Percentiles rank a stretch among this genome's conserved stretches.
These are phyloP conservation scores for Aleiodes testaceus DNA, from an alignment of 2,888 invertebrate species.

Conservation along the genomic window DNA sequence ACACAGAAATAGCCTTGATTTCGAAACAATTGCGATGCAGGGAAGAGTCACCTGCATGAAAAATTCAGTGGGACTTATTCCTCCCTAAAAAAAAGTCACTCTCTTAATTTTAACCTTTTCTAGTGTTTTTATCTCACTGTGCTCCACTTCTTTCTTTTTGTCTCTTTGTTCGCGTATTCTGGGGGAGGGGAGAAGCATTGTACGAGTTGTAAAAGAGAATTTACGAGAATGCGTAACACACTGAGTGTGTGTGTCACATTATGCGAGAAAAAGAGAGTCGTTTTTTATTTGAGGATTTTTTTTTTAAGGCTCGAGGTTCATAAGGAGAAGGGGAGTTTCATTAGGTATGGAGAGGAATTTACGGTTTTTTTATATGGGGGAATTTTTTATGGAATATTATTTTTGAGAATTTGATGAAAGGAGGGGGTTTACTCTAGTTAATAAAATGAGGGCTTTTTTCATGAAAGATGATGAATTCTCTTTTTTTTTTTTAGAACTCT, in stretches of 20 bases:
- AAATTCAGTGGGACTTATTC: constrained; percentile 32
- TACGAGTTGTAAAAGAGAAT: constrained; percentile 18
- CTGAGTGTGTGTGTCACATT: constrained; percentile 14
- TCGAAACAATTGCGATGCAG: constrained; percentile 40
- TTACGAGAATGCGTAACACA: constrained; percentile 20
- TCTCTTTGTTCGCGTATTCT: constrained; percentile 20
- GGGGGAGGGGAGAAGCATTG: background rate
- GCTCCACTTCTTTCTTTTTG: background rate
- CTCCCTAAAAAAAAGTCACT: too few species aligned
- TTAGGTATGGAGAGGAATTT: too few species aligned
- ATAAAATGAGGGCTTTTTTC: too few species aligned
- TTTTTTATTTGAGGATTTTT: background rate
- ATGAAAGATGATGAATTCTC: too few species aligned
- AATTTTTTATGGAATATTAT: too few species aligned
- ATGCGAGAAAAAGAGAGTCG: constrained; percentile 1
- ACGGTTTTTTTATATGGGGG: too few species aligned
- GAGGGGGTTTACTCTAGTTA: too few species aligned
- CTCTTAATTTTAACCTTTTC: too few species aligned
- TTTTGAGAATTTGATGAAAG: too few species aligned
- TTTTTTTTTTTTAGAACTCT: too few species aligned
- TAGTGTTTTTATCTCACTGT: background rate
- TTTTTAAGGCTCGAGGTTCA: background rate
- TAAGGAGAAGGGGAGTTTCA: too few species aligned
- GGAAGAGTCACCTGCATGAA: constrained; percentile 28
- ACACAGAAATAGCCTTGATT: constrained; percentile 35